These are phyloP conservation scores for Hymenochirus boettgeri DNA, from an alignment of 2,113 vertebrate genomes.

Conservation along the genomic window DNA sequence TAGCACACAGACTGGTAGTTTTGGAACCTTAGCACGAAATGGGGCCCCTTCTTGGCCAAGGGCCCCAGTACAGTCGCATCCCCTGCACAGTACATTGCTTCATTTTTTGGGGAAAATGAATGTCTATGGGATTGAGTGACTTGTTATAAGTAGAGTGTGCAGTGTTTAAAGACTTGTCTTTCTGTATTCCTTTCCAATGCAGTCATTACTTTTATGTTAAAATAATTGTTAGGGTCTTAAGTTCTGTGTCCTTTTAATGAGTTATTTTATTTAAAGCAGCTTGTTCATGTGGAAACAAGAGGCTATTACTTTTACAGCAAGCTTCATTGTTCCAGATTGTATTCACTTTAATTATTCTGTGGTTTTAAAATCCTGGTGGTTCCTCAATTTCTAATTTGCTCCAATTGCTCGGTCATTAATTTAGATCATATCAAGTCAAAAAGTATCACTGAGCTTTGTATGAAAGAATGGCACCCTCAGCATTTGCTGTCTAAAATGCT, in stretches of 20 bases:
- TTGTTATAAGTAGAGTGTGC: too few relatives aligned
- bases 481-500: conserved; percentile 21
- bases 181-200: too few relatives aligned
- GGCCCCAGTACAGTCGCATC: too few relatives aligned
- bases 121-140: too few relatives aligned
- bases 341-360: conserved; percentile 44
- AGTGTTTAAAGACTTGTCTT: too few relatives aligned
- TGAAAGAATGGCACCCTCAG: conserved; percentile 28
- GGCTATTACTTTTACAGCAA: conserved; percentile 34
- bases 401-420: conserved; percentile 36
- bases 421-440: conserved; percentile 42
- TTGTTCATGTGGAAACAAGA: conserved; percentile 23
- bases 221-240: not conserved
- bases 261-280: conserved; percentile 28
- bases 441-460: conserved; percentile 27
- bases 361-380: conserved; percentile 46
- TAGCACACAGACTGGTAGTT: too few relatives aligned
- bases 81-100: too few relatives aligned
- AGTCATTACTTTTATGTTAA: too few relatives aligned
- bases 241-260: conserved; percentile 9
- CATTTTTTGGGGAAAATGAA: too few relatives aligned
- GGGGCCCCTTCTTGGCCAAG: too few relatives aligned
- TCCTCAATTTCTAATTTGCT: conserved; percentile 50
- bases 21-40: too few relatives aligned
- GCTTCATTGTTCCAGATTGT: conserved; percentile 41